Percentiles rank a stretch among this genome's conserved stretches.
These are phyloP conservation scores for Barypeithes pellucidus DNA, from an alignment of 2,888 invertebrate genomes.

Conservation along the genomic window DNA sequence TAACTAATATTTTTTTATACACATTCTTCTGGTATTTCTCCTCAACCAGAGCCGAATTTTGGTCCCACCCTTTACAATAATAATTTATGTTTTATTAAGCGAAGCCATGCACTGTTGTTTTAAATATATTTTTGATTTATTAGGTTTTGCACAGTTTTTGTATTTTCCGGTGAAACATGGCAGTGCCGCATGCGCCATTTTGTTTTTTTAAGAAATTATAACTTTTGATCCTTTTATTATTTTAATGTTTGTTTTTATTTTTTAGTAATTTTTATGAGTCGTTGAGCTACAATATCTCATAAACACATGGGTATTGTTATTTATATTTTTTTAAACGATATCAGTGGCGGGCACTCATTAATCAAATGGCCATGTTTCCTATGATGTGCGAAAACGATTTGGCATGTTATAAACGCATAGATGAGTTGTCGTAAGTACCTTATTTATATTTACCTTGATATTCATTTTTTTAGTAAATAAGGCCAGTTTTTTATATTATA, in stretches of 20 bases:
- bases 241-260: too few relatives aligned
- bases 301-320: too few relatives aligned
- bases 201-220: constrained; percentile 2
- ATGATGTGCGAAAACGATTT: constrained; percentile 1
- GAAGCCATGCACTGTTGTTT: constrained; percentile 17
- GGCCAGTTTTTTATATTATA: constrained; percentile 15
- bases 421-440: constrained; percentile 22
- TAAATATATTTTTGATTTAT: constrained; percentile 29
- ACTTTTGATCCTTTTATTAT: too few relatives aligned
- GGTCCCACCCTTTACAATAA: constrained; percentile 8
- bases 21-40: too few relatives aligned
- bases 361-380: constrained; percentile 5
- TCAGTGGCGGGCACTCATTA: constrained; percentile 20
- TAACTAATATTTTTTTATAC: too few relatives aligned
- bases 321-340: constrained; percentile 1
- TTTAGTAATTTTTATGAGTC: too few relatives aligned
- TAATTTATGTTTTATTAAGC: constrained; percentile 8
- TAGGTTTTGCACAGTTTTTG: constrained; percentile 28
- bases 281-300: background rate
- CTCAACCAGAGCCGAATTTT: constrained; percentile 17
- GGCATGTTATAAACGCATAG: constrained; percentile 17
- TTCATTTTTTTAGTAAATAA: constrained; percentile 1
- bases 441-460: constrained; percentile 20
- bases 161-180: constrained; percentile 14
- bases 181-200: constrained; percentile 10